Evolutionary conservation across 2,113 vertebrate species (phyloP).

Genomic region (Megatriorchis doriae): DNA sequence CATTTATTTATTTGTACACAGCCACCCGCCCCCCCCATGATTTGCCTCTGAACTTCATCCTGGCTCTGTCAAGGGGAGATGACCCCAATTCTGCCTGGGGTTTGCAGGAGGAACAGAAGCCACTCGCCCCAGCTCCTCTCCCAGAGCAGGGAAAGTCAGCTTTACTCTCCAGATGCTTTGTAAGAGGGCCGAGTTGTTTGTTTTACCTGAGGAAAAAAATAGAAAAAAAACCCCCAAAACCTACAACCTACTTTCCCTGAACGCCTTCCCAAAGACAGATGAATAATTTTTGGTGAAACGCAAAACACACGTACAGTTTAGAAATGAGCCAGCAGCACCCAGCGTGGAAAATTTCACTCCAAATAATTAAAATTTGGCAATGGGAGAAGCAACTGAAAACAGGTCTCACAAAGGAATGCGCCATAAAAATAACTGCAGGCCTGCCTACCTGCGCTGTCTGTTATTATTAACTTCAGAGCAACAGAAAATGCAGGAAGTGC

Average conservation of each 20-base stretch:
- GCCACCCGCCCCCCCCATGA: accelerated
- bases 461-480: constrained; percentile 30
- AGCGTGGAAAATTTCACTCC: not conserved
- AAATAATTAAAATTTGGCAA: constrained; percentile 18
- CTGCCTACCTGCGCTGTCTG: not conserved
- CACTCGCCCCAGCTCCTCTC: accelerated
- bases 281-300: not conserved
- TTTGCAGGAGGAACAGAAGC: not conserved
- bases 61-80: not conserved
- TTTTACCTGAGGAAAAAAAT: not conserved
- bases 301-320: not conserved
- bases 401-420: not conserved
- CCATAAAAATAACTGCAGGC: constrained; percentile 15
- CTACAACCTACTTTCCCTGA: not conserved
- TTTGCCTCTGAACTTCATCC: not conserved
- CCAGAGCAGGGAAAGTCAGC: not conserved
- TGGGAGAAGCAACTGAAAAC: not conserved
- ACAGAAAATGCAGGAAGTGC: constrained; percentile 14
- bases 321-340: not conserved
- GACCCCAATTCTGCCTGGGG: not conserved
- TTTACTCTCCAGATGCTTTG: not conserved
- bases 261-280: not conserved
- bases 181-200: not conserved
- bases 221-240: accelerated
- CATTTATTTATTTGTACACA: not conserved